Conservation (phyloP, 1,140 invertebrate genomes). For the Diabrotica virgifera region DNA sequence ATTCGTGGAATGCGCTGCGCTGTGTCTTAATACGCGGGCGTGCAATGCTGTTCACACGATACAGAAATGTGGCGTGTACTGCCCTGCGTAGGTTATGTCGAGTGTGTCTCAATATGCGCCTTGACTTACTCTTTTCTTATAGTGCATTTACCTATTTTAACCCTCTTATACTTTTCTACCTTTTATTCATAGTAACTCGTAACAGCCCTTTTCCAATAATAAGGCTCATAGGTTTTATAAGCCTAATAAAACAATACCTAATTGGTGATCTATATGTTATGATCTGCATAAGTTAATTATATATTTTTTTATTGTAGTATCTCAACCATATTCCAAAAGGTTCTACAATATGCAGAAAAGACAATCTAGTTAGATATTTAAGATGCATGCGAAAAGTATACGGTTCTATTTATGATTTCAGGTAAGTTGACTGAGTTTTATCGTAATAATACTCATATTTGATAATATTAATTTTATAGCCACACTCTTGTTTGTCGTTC, state of each 20-base stretch:
- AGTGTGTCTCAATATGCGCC: not conserved
- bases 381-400: constrained; percentile 79
- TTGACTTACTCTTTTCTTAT: not conserved
- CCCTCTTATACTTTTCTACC: too few species aligned
- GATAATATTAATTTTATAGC: too few species aligned
- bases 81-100: not conserved
- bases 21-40: constrained; percentile 4
- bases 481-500: too few species aligned
- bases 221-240: too few species aligned
- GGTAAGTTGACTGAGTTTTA: constrained; percentile 51
- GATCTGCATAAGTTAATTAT: too few species aligned
- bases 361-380: constrained; percentile 72
- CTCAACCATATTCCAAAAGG: constrained; percentile 83
- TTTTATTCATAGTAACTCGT: too few species aligned
- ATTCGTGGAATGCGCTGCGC: not conserved
- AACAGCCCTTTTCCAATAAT: too few species aligned
- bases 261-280: too few species aligned
- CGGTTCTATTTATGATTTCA: constrained; percentile 79
- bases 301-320: constrained; percentile 55
- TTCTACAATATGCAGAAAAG: constrained; percentile 77
- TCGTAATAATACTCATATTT: too few species aligned
- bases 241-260: too few species aligned
- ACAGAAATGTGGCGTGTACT: not conserved
- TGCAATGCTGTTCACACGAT: constrained; percentile 4
- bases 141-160: not conserved